Evolutionary conservation across 2,113 vertebrate genomes (phyloP).

Genomic region (Melanotaenia duboulayi): DNA sequence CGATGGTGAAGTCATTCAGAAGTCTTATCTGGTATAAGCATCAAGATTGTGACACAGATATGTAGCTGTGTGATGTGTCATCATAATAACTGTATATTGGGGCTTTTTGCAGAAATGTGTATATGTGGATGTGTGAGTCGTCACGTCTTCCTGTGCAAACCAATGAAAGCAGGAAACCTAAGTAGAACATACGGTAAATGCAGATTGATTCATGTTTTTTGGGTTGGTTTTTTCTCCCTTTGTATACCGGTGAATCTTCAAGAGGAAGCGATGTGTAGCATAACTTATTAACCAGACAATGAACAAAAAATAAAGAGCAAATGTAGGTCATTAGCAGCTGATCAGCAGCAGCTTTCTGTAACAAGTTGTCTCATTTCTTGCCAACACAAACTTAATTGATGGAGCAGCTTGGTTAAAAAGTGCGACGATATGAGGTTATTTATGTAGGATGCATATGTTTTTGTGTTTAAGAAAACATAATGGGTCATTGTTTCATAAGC

Average conservation of each 20-base stretch:
- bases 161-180: constrained; percentile 18
- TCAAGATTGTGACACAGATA: constrained; percentile 48
- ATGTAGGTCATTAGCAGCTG: constrained; percentile 35
- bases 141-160: constrained; percentile 29
- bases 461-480: not conserved
- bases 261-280: constrained; percentile 27
- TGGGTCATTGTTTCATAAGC: constrained; percentile 2
- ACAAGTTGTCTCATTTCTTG: constrained; percentile 50
- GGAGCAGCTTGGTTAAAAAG: constrained; percentile 26
- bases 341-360: constrained; percentile 22
- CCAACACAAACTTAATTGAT: not conserved
- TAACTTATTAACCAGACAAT: not conserved
- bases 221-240: not conserved
- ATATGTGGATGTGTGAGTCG: not conserved
- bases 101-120: constrained; percentile 32
- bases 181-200: constrained; percentile 1
- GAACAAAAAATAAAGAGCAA: constrained; percentile 11
- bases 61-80: constrained; percentile 57
- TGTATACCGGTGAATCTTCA: not conserved
- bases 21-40: constrained; percentile 46
- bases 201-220: constrained; percentile 8
- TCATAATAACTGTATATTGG: constrained; percentile 31
- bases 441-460: constrained; percentile 12
- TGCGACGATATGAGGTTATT: constrained; percentile 1
- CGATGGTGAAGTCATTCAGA: not conserved